These are phyloP conservation scores for Geodia barretti DNA, from an alignment of 37 sponge, comb jelly and placozoan genomes.

Conservation along the genomic window DNA sequence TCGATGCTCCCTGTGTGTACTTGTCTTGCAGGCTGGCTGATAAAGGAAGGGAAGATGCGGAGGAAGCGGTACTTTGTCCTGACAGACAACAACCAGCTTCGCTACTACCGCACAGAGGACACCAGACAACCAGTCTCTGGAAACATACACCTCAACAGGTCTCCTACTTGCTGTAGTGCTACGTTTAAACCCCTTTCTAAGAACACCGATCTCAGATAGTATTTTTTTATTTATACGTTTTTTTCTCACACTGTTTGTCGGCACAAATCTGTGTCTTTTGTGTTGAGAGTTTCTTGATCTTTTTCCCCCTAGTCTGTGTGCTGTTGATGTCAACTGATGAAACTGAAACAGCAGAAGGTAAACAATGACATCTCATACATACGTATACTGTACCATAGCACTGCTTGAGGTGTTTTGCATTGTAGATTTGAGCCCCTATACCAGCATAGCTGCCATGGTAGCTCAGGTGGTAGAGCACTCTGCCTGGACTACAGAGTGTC, in stretches of 20 bases:
- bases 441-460: too few relatives aligned
- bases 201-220: too few relatives aligned
- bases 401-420: too few relatives aligned
- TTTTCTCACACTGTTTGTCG: conserved; percentile 23
- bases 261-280: neutral
- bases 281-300: neutral
- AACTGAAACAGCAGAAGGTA: conserved; percentile 48
- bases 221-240: too few relatives aligned
- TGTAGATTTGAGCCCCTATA: too few relatives aligned
- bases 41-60: conserved; percentile 76
- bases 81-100: conserved; percentile 71
- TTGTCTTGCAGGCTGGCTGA: conserved; percentile 69
- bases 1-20: too few relatives aligned
- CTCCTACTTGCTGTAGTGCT: neutral
- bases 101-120: conserved; percentile 83
- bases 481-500: too few relatives aligned
- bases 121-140: conserved; percentile 73
- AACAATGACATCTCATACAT: neutral
- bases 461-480: too few relatives aligned
- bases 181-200: too few relatives aligned
- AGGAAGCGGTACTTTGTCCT: conserved; percentile 83
- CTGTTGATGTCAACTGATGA: conserved; percentile 55
- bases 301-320: conserved; percentile 55
- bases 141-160: conserved; percentile 78
- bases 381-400: neutral